These are phyloP conservation scores for Heterohyrax brucei DNA, from an alignment of 2,797 vertebrate genomes.

Conservation along the genomic window DNA sequence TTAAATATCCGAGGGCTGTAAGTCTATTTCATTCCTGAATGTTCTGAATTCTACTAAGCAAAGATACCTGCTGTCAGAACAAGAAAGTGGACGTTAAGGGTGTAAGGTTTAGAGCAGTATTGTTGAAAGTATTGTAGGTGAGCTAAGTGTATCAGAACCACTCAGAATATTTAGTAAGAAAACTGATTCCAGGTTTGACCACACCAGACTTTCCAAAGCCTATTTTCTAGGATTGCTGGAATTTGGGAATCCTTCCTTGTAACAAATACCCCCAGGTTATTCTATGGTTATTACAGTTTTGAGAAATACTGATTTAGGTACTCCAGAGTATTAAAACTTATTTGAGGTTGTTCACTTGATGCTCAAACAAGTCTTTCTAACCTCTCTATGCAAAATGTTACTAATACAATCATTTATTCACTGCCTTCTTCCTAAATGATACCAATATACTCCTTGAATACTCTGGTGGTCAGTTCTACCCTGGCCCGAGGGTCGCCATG, in stretches of 20 bases:
- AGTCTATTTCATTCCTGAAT: slow-evolving; percentile 47
- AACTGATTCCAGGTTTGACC: not conserved
- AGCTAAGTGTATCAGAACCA: not conserved
- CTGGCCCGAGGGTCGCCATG: too few relatives aligned
- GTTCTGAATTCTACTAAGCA: slow-evolving; percentile 58
- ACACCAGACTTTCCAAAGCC: not conserved
- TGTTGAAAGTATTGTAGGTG: slow-evolving; percentile 11
- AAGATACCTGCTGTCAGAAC: slow-evolving; percentile 46
- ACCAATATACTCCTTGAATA: not conserved
- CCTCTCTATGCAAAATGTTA: slow-evolving; percentile 23
- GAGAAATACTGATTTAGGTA: not conserved
- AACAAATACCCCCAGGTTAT: not conserved
- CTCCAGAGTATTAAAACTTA: not conserved
- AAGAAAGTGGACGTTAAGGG: slow-evolving; percentile 49
- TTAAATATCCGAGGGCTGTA: slow-evolving; percentile 56
- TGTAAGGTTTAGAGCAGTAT: not conserved
- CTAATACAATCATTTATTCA: not conserved
- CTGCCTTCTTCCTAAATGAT: slow-evolving; percentile 40
- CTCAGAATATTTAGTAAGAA: slow-evolving; percentile 10
- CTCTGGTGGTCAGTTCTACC: too few relatives aligned
- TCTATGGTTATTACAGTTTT: not conserved
- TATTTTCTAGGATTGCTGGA: not conserved
- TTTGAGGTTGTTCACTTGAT: slow-evolving; percentile 34
- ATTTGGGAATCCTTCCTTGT: slow-evolving; percentile 10
- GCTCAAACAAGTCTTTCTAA: slow-evolving; percentile 40